Conservation (phyloP, 2,113 vertebrate genomes). For the Aegotheles bennettii region DNA sequence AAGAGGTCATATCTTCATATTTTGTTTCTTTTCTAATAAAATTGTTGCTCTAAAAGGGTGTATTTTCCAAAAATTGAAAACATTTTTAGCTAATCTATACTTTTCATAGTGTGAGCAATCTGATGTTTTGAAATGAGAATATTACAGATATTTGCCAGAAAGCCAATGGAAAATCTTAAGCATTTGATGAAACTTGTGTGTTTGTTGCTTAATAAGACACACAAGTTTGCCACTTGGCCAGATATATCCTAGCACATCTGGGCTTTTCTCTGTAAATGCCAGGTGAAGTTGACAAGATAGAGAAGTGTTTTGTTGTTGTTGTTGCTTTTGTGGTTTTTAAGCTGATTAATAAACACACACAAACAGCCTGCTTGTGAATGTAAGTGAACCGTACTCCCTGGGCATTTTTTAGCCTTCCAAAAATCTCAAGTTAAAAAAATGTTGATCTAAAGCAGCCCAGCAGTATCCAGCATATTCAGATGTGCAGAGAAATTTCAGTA, state of each 20-base stretch:
- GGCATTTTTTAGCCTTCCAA: background rate
- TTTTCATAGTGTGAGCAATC: background rate
- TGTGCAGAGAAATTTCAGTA: background rate
- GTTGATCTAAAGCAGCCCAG: background rate
- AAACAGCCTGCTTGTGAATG: background rate
- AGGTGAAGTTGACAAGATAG: background rate
- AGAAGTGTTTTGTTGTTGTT: background rate
- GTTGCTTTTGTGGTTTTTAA: background rate
- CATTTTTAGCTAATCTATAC: background rate
- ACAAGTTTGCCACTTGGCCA: background rate
- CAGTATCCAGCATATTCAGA: background rate
- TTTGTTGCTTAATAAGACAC: background rate
- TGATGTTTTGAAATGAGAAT: background rate
- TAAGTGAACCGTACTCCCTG: background rate
- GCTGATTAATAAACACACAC: background rate
- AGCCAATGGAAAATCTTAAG: background rate
- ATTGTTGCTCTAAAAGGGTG: background rate
- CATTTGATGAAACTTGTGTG: background rate
- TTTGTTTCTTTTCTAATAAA: background rate
- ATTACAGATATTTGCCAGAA: background rate
- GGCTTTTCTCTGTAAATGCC: background rate
- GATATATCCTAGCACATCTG: background rate
- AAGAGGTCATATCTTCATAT: background rate
- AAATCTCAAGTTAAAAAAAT: background rate
- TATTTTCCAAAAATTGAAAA: background rate